A percentile compares a stretch with the other conserved stretches of the same genome.
Conservation (phyloP, 2,113 vertebrate species). For the Barnardius zonarius region DNA sequence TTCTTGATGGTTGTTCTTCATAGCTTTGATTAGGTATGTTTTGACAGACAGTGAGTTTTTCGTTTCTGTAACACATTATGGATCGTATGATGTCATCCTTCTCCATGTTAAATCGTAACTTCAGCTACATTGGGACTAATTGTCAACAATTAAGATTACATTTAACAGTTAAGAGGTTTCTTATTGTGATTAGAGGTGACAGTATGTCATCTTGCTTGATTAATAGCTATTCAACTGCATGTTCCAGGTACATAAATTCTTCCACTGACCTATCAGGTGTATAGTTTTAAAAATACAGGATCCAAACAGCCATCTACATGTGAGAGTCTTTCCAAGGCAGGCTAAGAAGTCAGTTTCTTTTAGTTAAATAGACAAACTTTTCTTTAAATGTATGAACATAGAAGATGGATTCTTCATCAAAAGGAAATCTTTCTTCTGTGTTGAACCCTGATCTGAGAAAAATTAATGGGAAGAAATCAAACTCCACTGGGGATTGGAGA, state of each 20-base stretch:
- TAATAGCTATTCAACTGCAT: background rate
- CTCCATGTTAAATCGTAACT: background rate
- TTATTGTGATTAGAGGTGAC: background rate
- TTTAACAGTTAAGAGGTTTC: background rate
- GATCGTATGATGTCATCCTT: background rate
- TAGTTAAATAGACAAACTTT: background rate
- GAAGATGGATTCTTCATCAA: background rate
- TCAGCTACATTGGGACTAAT: background rate
- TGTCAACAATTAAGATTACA: background rate
- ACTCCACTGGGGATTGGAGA: background rate
- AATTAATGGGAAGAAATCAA: background rate
- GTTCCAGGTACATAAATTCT: slow-evolving; percentile 1
- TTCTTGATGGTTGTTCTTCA: background rate
- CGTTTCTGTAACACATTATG: background rate
- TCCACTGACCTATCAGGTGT: background rate
- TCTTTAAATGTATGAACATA: background rate
- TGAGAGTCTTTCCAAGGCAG: background rate
- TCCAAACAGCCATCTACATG: background rate
- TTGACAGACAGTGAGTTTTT: background rate
- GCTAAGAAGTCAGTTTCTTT: background rate
- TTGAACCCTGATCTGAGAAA: background rate
- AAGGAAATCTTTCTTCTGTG: background rate
- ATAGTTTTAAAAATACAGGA: background rate
- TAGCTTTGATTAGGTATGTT: background rate
- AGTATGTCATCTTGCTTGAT: background rate